Evolutionary conservation across 37 sponge, comb jelly and placozoan genomes (phyloP).

Genomic region (Hexactinellida sp.): DNA sequence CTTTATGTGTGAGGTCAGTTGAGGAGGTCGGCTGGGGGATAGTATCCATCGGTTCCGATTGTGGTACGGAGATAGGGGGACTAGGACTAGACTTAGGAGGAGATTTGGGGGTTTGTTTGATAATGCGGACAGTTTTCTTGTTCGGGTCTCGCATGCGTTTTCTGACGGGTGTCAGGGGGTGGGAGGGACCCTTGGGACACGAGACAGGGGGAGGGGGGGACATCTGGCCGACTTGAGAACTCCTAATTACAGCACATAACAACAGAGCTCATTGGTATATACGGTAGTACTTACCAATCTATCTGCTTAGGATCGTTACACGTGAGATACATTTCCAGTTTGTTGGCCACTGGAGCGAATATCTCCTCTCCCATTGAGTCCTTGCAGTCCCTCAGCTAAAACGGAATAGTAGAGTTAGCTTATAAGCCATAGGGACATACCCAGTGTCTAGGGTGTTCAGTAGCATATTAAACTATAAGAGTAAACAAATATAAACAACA

Average conservation of each 20-base stretch:
- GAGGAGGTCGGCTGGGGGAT: neutral
- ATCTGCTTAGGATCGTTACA: neutral
- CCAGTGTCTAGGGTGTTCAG: no score
- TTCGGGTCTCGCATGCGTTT: neutral
- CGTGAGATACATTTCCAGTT: neutral
- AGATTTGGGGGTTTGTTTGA: neutral
- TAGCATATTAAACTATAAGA: no score
- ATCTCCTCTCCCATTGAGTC: constrained; percentile 10
- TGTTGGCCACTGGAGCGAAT: neutral
- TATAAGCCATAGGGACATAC: no score
- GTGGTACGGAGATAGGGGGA: neutral
- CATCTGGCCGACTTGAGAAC: neutral
- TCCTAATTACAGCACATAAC: neutral
- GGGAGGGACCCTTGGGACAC: neutral
- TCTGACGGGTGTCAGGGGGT: neutral
- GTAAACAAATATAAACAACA: no score
- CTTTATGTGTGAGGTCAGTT: neutral
- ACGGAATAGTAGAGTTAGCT: neutral
- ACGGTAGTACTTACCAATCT: neutral
- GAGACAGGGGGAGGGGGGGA: neutral
- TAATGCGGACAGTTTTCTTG: neutral
- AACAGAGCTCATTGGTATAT: no score
- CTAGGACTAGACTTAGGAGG: neutral
- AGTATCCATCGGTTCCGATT: neutral
- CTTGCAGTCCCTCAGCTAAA: neutral